Base-by-base conservation (phyloP, 2,113 vertebrate genomes). In the Dasypus novemcinctus region DNA sequence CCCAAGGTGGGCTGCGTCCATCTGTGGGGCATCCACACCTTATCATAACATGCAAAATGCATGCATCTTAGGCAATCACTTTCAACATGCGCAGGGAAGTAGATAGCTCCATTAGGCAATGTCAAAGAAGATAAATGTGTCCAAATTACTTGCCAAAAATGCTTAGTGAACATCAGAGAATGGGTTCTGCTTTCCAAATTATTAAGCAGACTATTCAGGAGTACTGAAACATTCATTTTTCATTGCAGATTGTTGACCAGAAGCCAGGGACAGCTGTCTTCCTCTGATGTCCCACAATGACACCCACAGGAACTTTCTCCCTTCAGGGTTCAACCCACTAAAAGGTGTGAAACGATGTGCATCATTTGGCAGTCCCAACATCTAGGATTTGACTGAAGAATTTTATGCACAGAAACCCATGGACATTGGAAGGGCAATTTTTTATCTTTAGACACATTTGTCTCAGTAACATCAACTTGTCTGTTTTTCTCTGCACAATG, bases 181-280 rank as follows among this genome's bases (percentile, higher is more conserved):
- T 91, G 63, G 54, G 81, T 78, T 97, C 66, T 97, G 75, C 87
- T 96, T 96, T 94, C 76, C 61, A 94, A 90, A 95, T 90, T 96
- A 93, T 82, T 90, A 94, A 94, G 54, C 84, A 92, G 33, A 46
- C 90, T 90, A 92, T 95, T 92, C 54, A 92, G 95, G 94, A 66
- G 33, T 63, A 94, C 36, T 79, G 76, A 93, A 95, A 95, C 54
- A 59, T 63, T 95, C 49, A 33, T 81, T 91, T 94, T 87, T 90
- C 93, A 59, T 66, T 90, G 82, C 43, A 38, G 36, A 92, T 72
- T 91, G 33, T 94, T 95, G 92, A 92, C 88, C 84, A 64, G 83
- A 81, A 95, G 90, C 80, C 93, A 93, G 69, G 41, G 91, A 93
- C 79, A 93, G 79, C 90, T 95, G 69, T 96, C 83, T 91, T 88